These are phyloP conservation scores for Coleophora deauratella DNA, from an alignment of 2,888 invertebrate species.

Conservation along the genomic window DNA sequence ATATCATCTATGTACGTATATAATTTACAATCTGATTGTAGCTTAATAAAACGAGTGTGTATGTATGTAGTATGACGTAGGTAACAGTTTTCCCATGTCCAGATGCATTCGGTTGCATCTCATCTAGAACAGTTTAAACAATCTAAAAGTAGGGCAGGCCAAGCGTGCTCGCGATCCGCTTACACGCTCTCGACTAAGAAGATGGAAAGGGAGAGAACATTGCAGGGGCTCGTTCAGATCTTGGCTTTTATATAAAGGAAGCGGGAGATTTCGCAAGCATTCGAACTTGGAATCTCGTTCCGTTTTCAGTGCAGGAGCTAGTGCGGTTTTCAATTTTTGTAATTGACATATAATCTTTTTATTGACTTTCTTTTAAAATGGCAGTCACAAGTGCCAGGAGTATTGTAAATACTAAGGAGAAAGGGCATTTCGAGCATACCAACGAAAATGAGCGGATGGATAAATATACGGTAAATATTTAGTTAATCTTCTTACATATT, in stretches of 20 bases:
- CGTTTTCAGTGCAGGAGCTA: conserved; percentile 52
- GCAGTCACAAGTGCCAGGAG: conserved; percentile 59
- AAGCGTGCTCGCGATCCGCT: too few species aligned
- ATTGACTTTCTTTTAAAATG: conserved; percentile 35
- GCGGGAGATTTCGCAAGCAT: conserved; percentile 62
- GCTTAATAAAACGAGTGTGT: too few species aligned
- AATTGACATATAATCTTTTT: not conserved
- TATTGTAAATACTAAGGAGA: conserved; percentile 59
- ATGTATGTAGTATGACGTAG: too few species aligned
- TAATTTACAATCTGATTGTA: too few species aligned
- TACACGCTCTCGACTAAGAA: too few species aligned
- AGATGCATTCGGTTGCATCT: too few species aligned
- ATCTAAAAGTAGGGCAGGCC: too few species aligned
- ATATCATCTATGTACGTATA: too few species aligned
- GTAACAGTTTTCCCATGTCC: too few species aligned
- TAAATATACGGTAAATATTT: conserved; percentile 59
- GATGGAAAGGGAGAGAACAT: conserved; percentile 41
- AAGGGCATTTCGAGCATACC: conserved; percentile 54
- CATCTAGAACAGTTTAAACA: too few species aligned
- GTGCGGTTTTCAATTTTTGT: conserved; percentile 22
- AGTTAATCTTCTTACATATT: not conserved
- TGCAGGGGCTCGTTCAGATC: conserved; percentile 45
- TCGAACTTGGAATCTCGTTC: conserved; percentile 63
- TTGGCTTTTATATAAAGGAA: conserved; percentile 63
- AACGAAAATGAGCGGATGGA: conserved; percentile 60